phyloP scores from a whole-genome alignment of 2,888 invertebrate species.

The Anaspis maculata region DNA sequence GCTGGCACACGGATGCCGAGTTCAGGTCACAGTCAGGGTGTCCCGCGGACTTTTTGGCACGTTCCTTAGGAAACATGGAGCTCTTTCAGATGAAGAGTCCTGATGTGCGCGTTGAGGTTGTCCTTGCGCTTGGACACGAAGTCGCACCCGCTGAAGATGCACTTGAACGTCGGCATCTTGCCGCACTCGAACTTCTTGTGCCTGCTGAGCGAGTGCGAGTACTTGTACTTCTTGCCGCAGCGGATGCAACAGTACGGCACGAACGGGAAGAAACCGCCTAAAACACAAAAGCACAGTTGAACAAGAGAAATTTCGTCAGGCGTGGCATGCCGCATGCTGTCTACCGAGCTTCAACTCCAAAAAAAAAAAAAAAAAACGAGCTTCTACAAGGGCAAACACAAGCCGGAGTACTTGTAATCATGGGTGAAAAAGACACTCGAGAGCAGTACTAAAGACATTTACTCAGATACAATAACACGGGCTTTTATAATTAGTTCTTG shows the following conservation, averaged over 20 bases:
- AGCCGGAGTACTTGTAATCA: no score
- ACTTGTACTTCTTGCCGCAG: slow-evolving; percentile 29
- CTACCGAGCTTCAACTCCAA: no score
- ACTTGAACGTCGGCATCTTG: slow-evolving; percentile 26
- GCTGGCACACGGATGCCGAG: no score
- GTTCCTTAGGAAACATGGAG: no score
- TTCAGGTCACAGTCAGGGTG: no score
- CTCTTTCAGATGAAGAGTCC: neutral
- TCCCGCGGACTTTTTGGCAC: no score
- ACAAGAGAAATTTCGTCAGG: neutral
- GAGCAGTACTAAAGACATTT: no score
- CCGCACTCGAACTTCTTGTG: slow-evolving; percentile 31
- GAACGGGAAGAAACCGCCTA: neutral
- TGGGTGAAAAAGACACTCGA: no score
- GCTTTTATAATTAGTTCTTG: no score
- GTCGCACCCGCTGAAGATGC: slow-evolving; percentile 23
- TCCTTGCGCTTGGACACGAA: slow-evolving; percentile 30
- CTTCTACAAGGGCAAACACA: no score
- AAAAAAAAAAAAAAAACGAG: slow-evolving; percentile 6
- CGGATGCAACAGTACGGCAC: slow-evolving; percentile 17
- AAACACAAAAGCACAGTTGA: neutral
- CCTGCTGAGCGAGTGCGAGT: slow-evolving; percentile 26
- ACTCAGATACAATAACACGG: no score
- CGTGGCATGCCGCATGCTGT: no score
- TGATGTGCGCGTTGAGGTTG: slow-evolving; percentile 29